A percentile compares a stretch with the other conserved stretches of the same genome.
Conservation (phyloP, 2,888 invertebrate genomes). For the Linnaemya tessellans region DNA sequence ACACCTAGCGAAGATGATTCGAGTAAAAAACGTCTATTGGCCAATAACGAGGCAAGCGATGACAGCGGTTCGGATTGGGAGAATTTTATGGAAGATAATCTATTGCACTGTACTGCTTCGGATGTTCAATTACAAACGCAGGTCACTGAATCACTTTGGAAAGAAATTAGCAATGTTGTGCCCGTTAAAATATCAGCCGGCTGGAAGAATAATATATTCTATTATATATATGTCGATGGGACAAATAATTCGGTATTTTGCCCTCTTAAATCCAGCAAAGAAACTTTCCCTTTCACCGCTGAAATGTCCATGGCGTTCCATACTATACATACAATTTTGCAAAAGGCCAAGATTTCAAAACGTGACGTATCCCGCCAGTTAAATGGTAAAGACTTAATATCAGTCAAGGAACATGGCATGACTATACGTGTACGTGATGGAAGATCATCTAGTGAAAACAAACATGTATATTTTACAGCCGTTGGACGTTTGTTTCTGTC, state of each 20-base stretch:
- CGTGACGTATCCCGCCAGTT: conserved; percentile 45
- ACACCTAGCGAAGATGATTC: conserved; percentile 81
- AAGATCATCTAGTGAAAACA: conserved; percentile 79
- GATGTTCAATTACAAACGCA: conserved; percentile 83
- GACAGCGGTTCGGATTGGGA: conserved; percentile 89
- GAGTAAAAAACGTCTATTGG: conserved; percentile 76
- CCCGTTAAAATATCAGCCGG: conserved; percentile 81
- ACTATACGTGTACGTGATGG: conserved; percentile 86
- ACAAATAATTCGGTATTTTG: conserved; percentile 77
- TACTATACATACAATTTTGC: conserved; percentile 88
- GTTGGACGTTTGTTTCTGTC: conserved; percentile 89
- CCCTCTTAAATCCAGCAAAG: conserved; percentile 78
- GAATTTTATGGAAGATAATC: conserved; percentile 83
- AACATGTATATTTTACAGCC: conserved; percentile 78
- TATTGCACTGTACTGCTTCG: conserved; percentile 76
- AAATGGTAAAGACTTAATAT: conserved; percentile 84
- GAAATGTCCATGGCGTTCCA: conserved; percentile 90
- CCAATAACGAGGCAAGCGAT: conserved; percentile 69
- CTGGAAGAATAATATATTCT: conserved; percentile 79
- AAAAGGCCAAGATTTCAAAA: conserved; percentile 84
- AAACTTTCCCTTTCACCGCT: conserved; percentile 85
- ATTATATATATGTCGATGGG: conserved; percentile 79
- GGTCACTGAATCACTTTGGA: conserved; percentile 88
- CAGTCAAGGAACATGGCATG: conserved; percentile 93
- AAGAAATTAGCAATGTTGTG: conserved; percentile 85